Base-by-base conservation (phyloP, 2,797 vertebrate species). In the Anas bernieri region DNA sequence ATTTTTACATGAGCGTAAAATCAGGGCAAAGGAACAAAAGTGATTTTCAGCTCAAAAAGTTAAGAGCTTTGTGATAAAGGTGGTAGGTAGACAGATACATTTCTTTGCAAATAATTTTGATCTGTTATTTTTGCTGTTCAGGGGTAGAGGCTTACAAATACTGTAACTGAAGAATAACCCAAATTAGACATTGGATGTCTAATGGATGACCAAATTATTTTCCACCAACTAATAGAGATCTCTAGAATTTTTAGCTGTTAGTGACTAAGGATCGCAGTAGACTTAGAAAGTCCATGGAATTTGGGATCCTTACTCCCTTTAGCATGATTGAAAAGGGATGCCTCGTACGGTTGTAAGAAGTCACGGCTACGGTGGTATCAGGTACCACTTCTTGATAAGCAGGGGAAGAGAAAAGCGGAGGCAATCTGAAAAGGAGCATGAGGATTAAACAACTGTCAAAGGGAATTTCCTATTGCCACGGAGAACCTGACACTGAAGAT, bases 381-480 rank as follows among this genome's bases (percentile, higher is more conserved):
- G 81, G 9, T 83, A 37, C 6, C 33, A 46, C 2, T 81, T n/a
- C 73, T 68, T 54, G 18, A 30, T 33, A 75, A 86, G 20, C 73
- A 92, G 30, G 13, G 66, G 58, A 59, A 75, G 50, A 75, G 30
- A 66, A 85, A 63, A 69, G 76, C 73, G 30, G 37, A 69, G 63
- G 13, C 75, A 81, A 90, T 64, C 37, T 88, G 77, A 56, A 69
- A 70, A 83, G 46, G 35, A 76, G 33, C 3, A 23, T 3, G 61
- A 88, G 30, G 56, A 46, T 95, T 73, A 92, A 92, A 58, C 45
- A 88, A 43, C 88, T 94, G 94, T 79, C 70, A 73, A 17, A 61
- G 58, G 92, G 78, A 83, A 91, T 93, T 62, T 83, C 81, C 62
- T 56, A 9, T 23, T 91, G 69, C 67, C 77, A 84, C 39, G 37